Evolutionary conservation across 2,888 invertebrate species (phyloP).

Genomic region (Philhelius pedissequus): DNA sequence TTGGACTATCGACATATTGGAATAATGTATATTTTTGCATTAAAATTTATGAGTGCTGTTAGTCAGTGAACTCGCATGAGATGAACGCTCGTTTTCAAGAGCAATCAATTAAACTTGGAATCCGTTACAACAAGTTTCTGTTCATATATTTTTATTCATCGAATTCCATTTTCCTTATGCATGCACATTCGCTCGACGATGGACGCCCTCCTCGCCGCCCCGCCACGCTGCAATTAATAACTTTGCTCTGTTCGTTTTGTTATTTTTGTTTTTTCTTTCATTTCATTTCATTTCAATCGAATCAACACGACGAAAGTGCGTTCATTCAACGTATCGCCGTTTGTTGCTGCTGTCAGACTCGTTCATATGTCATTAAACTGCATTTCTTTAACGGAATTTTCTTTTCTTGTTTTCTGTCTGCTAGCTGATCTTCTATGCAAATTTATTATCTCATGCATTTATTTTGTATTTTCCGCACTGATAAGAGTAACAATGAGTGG

Average conservation of each 20-base stretch:
- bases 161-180: neutral
- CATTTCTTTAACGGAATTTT: conserved; percentile 14
- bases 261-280: neutral
- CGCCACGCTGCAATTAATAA: too few relatives aligned
- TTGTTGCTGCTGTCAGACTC: neutral
- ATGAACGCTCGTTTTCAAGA: conserved; percentile 61
- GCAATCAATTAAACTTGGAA: conserved; percentile 62
- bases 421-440: conserved; percentile 27
- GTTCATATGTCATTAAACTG: conserved; percentile 48
- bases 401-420: conserved; percentile 16
- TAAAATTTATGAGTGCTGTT: neutral
- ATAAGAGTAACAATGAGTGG: conserved; percentile 1
- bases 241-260: conserved; percentile 5
- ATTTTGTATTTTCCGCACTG: conserved; percentile 21
- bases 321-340: neutral
- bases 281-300: neutral
- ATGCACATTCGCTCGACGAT: too few relatives aligned
- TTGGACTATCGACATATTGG: neutral
- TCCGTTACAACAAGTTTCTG: conserved; percentile 51
- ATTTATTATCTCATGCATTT: conserved; percentile 22
- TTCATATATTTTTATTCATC: neutral
- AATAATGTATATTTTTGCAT: neutral
- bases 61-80: conserved; percentile 43
- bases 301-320: conserved; percentile 19
- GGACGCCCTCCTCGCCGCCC: too few relatives aligned